Conservation (phyloP, 2,113 vertebrate genomes). For the Rhinoderma darwinii region DNA sequence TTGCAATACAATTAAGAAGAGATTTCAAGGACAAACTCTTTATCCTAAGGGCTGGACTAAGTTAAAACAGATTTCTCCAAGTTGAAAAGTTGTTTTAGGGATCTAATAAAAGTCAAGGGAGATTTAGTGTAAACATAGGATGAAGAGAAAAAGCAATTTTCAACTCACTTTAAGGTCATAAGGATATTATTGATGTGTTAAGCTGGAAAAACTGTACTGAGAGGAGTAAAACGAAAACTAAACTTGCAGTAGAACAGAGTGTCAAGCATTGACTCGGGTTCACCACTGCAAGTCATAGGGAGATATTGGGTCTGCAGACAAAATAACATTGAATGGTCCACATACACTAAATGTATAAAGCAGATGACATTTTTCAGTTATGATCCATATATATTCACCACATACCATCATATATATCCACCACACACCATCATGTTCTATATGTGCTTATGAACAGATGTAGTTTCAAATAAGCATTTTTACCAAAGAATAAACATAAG, state of each 20-base stretch:
- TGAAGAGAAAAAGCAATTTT: constrained; percentile 59
- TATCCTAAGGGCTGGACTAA: constrained; percentile 48
- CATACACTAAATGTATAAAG: not conserved
- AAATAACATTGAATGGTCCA: not conserved
- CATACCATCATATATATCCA: too few species aligned
- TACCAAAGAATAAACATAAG: too few species aligned
- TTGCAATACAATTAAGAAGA: constrained; percentile 53
- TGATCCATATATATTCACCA: too few species aligned
- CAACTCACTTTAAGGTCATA: constrained; percentile 57
- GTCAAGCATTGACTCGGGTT: not conserved
- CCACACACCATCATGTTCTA: too few species aligned
- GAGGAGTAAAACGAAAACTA: constrained; percentile 16
- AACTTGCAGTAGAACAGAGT: not conserved
- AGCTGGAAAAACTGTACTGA: constrained; percentile 32
- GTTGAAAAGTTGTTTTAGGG: constrained; percentile 58
- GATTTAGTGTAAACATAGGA: constrained; percentile 58
- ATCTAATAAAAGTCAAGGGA: constrained; percentile 58
- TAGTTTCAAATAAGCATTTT: too few species aligned
- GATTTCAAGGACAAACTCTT: constrained; percentile 57
- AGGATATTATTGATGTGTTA: constrained; percentile 57
- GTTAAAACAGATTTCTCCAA: constrained; percentile 56
- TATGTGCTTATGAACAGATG: too few species aligned
- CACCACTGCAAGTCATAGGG: not conserved
- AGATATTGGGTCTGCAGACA: not conserved
- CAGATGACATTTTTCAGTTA: not conserved